Conservation (phyloP, 2,888 invertebrate species). For the Rosalia funebris region DNA sequence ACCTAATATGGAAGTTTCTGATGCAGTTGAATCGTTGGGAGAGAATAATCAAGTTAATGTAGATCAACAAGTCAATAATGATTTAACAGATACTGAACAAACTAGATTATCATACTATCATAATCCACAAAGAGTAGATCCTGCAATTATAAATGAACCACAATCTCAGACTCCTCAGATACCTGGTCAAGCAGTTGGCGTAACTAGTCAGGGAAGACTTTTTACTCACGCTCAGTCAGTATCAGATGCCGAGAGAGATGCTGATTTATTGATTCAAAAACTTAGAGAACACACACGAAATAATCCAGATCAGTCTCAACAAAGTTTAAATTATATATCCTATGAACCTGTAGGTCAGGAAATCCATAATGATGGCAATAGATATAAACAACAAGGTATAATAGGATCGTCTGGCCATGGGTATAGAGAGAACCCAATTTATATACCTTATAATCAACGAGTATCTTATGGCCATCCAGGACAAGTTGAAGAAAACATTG, state of each 20-base stretch:
- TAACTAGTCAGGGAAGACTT: conserved; percentile 26
- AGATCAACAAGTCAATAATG: conserved; percentile 36
- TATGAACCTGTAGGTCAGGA: not conserved
- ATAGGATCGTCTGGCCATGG: not conserved
- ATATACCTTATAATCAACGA: conserved; percentile 3
- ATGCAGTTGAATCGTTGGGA: not conserved
- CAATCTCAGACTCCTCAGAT: not conserved
- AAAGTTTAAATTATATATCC: not conserved
- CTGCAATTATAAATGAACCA: no score
- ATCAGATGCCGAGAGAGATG: conserved; percentile 41
- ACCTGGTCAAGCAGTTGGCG: not conserved
- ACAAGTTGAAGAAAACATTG: conserved; percentile 22
- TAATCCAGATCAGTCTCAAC: not conserved
- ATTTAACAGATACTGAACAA: not conserved
- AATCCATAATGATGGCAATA: not conserved
- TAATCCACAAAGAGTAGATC: not conserved
- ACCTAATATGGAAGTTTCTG: not conserved
- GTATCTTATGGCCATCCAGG: conserved; percentile 16
- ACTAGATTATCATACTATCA: not conserved
- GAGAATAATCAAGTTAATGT: conserved; percentile 28
- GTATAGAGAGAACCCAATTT: not conserved
- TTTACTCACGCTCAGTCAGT: conserved; percentile 13
- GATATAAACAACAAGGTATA: not conserved
- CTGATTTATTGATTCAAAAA: conserved; percentile 39
- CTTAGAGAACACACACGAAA: conserved; percentile 17